A percentile compares a stretch with the other conserved stretches of the same genome.
These are phyloP conservation scores for Cheiracanthium punctorium DNA, from an alignment of 2,888 invertebrate species.

Conservation along the genomic window DNA sequence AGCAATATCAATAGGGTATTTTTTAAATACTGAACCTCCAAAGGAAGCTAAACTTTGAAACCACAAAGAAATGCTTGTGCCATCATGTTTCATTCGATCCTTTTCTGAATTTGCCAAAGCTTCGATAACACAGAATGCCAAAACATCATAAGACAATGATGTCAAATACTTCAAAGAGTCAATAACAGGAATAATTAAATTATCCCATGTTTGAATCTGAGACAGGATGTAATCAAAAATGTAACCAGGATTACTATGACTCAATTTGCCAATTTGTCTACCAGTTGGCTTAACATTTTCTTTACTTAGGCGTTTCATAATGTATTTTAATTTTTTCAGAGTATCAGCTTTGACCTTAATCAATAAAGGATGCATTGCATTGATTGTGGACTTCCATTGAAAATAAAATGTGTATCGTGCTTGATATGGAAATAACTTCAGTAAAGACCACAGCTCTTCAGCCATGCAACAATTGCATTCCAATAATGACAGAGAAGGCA, in stretches of 20 bases:
- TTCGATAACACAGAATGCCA: slow-evolving; percentile 96
- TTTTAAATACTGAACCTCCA: slow-evolving; percentile 96
- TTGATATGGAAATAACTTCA: slow-evolving; percentile 91
- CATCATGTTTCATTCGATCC: slow-evolving; percentile 87
- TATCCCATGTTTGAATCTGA: slow-evolving; percentile 94
- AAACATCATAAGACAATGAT: slow-evolving; percentile 94
- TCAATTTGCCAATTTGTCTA: slow-evolving; percentile 95
- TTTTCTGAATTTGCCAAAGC: slow-evolving; percentile 86
- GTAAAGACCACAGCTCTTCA: slow-evolving; percentile 94
- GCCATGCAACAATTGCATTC: slow-evolving; percentile 96
- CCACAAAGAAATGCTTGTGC: slow-evolving; percentile 94
- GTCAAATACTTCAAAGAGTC: slow-evolving; percentile 98
- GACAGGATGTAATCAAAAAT: slow-evolving; percentile 92
- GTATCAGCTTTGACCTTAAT: slow-evolving; percentile 90
- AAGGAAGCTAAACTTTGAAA: slow-evolving; percentile 95
- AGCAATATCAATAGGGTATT: slow-evolving; percentile 95
- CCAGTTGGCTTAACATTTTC: slow-evolving; percentile 99
- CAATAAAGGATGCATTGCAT: slow-evolving; percentile 87
- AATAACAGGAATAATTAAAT: slow-evolving; percentile 95
- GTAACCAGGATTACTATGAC: slow-evolving; percentile 95
- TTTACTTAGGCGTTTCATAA: slow-evolving; percentile 95
- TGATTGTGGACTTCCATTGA: slow-evolving; percentile 96
- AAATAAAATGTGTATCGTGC: slow-evolving; percentile 92
- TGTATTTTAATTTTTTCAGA: slow-evolving; percentile 92
- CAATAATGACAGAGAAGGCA: slow-evolving; percentile 93